Evolutionary conservation across 2,888 invertebrate genomes (phyloP).

Genomic region (Tenthredo scrophulariae): DNA sequence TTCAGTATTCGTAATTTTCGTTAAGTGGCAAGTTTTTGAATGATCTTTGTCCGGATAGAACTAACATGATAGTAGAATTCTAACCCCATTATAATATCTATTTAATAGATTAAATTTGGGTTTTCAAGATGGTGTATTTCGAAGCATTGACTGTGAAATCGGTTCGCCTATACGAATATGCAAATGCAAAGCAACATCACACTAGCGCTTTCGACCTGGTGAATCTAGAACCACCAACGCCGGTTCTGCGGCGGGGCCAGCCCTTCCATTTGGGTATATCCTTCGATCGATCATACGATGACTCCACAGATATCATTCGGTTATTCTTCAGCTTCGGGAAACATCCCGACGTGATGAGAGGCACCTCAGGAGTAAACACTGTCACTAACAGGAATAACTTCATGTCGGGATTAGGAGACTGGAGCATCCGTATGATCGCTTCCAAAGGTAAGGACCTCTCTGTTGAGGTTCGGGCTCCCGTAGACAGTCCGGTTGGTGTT

Average conservation of each 20-base stretch:
- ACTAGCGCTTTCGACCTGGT: constrained; percentile 86
- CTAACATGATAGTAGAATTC: not conserved
- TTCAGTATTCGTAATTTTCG: no score
- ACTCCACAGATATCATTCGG: constrained; percentile 83
- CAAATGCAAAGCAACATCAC: constrained; percentile 85
- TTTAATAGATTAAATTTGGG: constrained; percentile 62
- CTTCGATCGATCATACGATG: constrained; percentile 83
- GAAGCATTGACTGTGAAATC: constrained; percentile 81
- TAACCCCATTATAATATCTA: constrained; percentile 51
- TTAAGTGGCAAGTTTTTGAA: no score
- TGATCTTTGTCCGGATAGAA: not conserved
- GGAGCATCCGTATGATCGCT: constrained; percentile 77
- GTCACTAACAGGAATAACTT: constrained; percentile 70
- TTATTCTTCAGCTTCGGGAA: constrained; percentile 84
- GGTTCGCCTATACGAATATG: constrained; percentile 84
- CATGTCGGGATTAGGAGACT: constrained; percentile 71
- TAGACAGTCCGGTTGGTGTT: constrained; percentile 83
- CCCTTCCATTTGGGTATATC: constrained; percentile 85
- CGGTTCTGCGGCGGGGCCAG: constrained; percentile 87
- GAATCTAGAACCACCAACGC: constrained; percentile 82
- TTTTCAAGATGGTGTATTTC: constrained; percentile 64
- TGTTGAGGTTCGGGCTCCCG: constrained; percentile 83
- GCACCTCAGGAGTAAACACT: constrained; percentile 79
- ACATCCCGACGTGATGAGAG: constrained; percentile 80
- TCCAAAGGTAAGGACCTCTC: constrained; percentile 67